Evolutionary conservation across 1,140 invertebrate species (phyloP).

Genomic region (Drusus annulatus): DNA sequence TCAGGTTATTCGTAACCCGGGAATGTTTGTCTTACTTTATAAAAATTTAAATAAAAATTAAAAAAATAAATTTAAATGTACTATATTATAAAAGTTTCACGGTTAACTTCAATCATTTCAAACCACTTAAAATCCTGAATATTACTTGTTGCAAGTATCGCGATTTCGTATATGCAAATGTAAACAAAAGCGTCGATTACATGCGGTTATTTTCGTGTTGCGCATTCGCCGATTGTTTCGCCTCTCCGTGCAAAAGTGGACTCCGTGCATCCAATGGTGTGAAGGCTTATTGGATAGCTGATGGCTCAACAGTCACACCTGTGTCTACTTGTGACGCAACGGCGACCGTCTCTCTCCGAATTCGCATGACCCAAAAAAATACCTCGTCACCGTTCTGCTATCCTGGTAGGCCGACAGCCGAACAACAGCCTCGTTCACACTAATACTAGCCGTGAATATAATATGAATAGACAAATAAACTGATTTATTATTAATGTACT

Average conservation of each 20-base stretch:
- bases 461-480: neutral
- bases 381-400: conserved; percentile 23
- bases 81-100: no score
- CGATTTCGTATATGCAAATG: no score
- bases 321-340: conserved; percentile 43
- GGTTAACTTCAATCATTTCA: no score
- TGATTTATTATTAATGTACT: neutral
- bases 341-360: conserved; percentile 27
- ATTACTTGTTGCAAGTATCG: no score
- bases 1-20: no score
- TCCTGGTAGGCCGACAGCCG: neutral
- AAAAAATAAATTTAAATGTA: no score
- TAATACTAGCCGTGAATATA: neutral
- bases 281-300: conserved; percentile 30
- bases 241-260: conserved; percentile 10
- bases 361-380: conserved; percentile 50
- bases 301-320: conserved; percentile 47
- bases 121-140: no score
- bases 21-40: no score
- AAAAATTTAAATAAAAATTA: no score
- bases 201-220: neutral
- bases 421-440: neutral
- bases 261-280: conserved; percentile 9
- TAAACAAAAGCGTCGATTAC: neutral
- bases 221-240: conserved; percentile 19